Conservation (phyloP, 2,888 invertebrate species). For the Pseudeuparius sepicola region DNA sequence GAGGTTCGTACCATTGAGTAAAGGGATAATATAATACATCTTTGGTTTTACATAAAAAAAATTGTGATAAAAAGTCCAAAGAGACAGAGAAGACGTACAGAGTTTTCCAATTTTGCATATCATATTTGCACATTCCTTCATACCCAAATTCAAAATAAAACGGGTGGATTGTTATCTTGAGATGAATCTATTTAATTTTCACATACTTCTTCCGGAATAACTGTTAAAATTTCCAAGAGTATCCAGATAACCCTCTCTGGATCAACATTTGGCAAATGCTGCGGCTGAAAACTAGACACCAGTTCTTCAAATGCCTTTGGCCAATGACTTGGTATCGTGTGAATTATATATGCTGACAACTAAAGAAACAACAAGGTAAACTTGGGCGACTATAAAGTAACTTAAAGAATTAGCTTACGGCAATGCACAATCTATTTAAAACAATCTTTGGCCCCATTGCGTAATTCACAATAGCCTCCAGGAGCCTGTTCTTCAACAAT, state of each 20-base stretch:
- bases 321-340: conserved; percentile 48
- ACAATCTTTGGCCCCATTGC: conserved; percentile 77
- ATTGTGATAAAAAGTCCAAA: no score
- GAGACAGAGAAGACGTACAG: no score
- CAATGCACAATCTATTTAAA: conserved; percentile 75
- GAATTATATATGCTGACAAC: conserved; percentile 78
- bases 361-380: conserved; percentile 37
- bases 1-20: no score
- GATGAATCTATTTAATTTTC: no score
- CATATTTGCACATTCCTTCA: no score
- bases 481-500: conserved; percentile 63
- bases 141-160: no score
- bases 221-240: conserved; percentile 73
- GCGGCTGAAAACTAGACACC: conserved; percentile 43
- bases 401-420: conserved; percentile 45
- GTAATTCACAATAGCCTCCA: conserved; percentile 67
- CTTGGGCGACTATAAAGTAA: neutral
- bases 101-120: no score
- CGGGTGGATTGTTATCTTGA: no score
- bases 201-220: conserved; percentile 86
- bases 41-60: no score
- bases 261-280: conserved; percentile 48
- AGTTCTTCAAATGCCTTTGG: conserved; percentile 65
- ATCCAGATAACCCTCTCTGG: conserved; percentile 53
- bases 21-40: no score